These are phyloP conservation scores for Drosophila testacea DNA, from an alignment of 2,888 invertebrate genomes.

Conservation along the genomic window DNA sequence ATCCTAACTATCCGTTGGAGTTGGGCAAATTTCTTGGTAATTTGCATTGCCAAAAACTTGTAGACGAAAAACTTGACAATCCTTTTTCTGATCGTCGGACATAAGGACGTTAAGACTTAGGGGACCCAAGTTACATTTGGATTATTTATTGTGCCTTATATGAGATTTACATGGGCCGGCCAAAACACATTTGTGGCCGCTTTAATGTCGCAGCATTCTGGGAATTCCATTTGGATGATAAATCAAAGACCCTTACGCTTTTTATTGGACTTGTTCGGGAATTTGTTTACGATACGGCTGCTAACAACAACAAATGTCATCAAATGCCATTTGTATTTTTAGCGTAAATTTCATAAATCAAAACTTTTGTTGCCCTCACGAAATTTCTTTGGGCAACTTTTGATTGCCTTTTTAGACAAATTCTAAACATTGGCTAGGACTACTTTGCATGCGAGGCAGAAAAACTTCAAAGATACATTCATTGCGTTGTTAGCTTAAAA, in stretches of 20 bases:
- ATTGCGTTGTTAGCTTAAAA: slow-evolving; percentile 35
- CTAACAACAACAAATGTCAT: slow-evolving; percentile 31
- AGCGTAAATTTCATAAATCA: slow-evolving; percentile 75
- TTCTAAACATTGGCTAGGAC: slow-evolving; percentile 21
- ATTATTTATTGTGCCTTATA: slow-evolving; percentile 63
- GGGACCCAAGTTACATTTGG: slow-evolving; percentile 49
- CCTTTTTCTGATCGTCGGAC: slow-evolving; percentile 45
- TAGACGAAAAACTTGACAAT: slow-evolving; percentile 45
- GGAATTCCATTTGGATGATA: slow-evolving; percentile 60
- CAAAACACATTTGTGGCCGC: slow-evolving; percentile 59
- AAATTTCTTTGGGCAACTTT: slow-evolving; percentile 59
- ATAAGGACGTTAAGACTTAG: slow-evolving; percentile 11
- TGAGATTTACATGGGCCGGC: slow-evolving; percentile 48
- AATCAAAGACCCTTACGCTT: slow-evolving; percentile 71
- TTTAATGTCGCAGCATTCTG: slow-evolving; percentile 59
- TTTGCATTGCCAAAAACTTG: slow-evolving; percentile 67
- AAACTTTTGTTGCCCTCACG: slow-evolving; percentile 52
- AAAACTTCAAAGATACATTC: slow-evolving; percentile 49
- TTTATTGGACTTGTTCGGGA: slow-evolving; percentile 76
- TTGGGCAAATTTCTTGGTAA: slow-evolving; percentile 63
- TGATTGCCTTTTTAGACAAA: slow-evolving; percentile 70
- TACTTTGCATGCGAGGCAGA: slow-evolving; percentile 30
- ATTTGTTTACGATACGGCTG: slow-evolving; percentile 61
- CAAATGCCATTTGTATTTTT: slow-evolving; percentile 74
- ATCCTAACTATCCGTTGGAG: slow-evolving; percentile 11